Evolutionary conservation across 2,113 vertebrate genomes (phyloP).

Genomic region (Pipa parva): DNA sequence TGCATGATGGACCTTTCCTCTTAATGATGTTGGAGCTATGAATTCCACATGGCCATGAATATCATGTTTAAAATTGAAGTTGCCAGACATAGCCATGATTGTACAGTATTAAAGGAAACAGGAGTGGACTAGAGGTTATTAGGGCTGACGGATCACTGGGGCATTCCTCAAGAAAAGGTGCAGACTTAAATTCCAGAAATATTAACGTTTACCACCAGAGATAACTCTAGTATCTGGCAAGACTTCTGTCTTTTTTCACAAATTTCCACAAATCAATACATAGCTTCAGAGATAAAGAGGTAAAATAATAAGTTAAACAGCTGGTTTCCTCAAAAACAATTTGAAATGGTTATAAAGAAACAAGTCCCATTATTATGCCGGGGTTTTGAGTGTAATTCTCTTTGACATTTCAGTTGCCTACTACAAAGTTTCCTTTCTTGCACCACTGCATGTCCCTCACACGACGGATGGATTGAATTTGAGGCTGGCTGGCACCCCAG

Average conservation of each 20-base stretch:
- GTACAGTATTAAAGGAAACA: no score
- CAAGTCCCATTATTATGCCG: conserved; percentile 33
- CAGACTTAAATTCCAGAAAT: no score
- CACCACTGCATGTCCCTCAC: conserved; percentile 77
- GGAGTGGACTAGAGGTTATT: no score
- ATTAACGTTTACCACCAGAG: no score
- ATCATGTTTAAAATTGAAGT: no score
- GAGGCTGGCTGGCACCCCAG: conserved; percentile 71
- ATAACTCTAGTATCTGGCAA: not conserved
- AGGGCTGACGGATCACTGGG: no score
- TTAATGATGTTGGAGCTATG: no score
- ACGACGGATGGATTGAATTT: conserved; percentile 76
- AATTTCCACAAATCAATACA: conserved; percentile 11
- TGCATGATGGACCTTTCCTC: no score
- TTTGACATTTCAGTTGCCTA: conserved; percentile 50
- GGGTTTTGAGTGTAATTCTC: conserved; percentile 13
- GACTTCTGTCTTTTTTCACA: no score
- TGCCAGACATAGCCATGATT: no score
- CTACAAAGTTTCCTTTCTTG: conserved; percentile 69
- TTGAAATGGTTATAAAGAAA: conserved; percentile 34
- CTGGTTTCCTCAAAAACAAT: conserved; percentile 18
- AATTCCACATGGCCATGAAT: no score
- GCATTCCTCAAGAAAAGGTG: no score
- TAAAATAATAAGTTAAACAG: not conserved
- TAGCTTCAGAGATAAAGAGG: not conserved